Evolutionary conservation across 2,113 vertebrate genomes (phyloP), one percentile per base, ranked within the genome.

Genomic region (Lates calcarifer): DNA sequence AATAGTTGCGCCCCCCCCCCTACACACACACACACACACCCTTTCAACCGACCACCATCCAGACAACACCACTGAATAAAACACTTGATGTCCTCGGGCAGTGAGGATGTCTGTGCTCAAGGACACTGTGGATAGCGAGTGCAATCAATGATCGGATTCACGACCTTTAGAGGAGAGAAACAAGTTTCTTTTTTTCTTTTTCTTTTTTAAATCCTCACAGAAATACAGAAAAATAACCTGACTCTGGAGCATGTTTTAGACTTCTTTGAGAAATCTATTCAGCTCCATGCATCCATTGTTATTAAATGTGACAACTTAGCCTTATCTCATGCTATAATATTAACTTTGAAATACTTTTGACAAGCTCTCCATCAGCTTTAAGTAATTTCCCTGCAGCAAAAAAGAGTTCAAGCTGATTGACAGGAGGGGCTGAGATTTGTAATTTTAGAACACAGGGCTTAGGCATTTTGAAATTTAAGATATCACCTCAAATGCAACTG

Each of bases 81-180:
- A 35, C 64, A 67, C 82, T 81, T 61, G 12, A 57, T 83, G 73
- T 81, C 58, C 70, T 80, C 65, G 33, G 33, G 18, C 77, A 73
- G 68, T 41, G 79, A 85, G 55, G 55, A 77, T 65, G 82, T 72
- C 68, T 83, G 85, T 6, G 75, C 74, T 87, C 89, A 90, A 92
- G 86, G 91, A 91, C 91, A 63, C 49, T 15, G 63, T 61, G 73
- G 74, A 68, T 24, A 57, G 62, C 9, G 43, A 68, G 62, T 45
- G 62, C 68, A 68, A 83, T 83, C 84, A 82, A 31, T 79, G 81
- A 75, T 58, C 37, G 22, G 39, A 84, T 82, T 75, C 64, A 72
- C 55, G 58, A 73, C 65, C 58, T 45, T 60, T 31, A 43, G 15
- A 65, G 22, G 56, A 64, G 47, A 75, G 37, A 64, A 68, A 55